Percentiles rank a stretch among this genome's conserved stretches.
Evolutionary conservation across 2,888 invertebrate genomes (phyloP).

Genomic region (Aradus depressus): DNA sequence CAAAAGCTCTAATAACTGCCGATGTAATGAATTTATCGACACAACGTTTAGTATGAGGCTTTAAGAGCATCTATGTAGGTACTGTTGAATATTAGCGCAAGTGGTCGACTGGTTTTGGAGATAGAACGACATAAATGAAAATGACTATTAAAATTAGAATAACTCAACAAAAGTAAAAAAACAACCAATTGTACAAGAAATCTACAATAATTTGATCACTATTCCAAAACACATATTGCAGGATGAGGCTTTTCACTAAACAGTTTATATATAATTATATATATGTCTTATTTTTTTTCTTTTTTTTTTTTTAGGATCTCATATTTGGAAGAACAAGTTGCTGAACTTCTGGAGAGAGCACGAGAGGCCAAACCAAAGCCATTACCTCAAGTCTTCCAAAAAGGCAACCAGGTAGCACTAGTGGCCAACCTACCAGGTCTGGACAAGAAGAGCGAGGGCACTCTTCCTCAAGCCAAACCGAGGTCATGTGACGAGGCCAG

Average conservation of each 20-base stretch:
- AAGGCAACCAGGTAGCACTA: slow-evolving; percentile 66
- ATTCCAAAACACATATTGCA: neutral
- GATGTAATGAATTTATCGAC: no score
- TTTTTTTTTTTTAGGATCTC: slow-evolving; percentile 49
- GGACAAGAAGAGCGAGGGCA: slow-evolving; percentile 10
- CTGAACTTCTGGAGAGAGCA: slow-evolving; percentile 37
- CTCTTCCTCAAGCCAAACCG: slow-evolving; percentile 5
- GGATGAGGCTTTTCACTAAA: neutral
- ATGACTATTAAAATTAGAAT: no score
- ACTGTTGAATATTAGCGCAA: neutral
- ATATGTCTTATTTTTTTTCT: neutral
- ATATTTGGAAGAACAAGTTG: slow-evolving; percentile 78
- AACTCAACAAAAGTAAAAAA: no score
- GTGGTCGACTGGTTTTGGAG: neutral
- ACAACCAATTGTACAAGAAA: no score
- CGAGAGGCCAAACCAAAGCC: slow-evolving; percentile 26
- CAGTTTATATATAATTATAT: neutral
- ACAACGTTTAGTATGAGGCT: no score
- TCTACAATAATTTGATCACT: neutral
- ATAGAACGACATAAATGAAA: neutral
- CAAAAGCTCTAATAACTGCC: no score
- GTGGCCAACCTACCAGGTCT: slow-evolving; percentile 50
- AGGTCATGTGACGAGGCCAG: slow-evolving; percentile 38
- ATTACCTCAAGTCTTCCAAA: slow-evolving; percentile 53
- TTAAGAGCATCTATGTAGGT: neutral